Percentiles rank a stretch among this genome's conserved stretches.
Evolutionary conservation across 2,888 invertebrate genomes (phyloP).

Genomic region (Leptopilina drosophilae): DNA sequence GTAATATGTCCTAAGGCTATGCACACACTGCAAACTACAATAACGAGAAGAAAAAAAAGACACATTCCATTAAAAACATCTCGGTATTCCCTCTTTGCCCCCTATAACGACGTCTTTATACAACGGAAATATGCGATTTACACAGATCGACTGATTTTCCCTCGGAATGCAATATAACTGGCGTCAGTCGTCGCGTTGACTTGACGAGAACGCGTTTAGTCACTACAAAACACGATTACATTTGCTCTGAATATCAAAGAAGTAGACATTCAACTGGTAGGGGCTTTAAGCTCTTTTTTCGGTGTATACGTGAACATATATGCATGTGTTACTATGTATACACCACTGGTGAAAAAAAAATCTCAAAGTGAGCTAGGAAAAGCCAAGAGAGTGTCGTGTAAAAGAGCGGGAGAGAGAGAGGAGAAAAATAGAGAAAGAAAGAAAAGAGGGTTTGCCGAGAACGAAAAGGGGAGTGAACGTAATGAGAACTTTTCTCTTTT

Average conservation of each 20-base stretch:
- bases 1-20: too few relatives aligned
- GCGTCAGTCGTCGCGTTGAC: constrained; percentile 24
- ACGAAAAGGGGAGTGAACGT: constrained; percentile 36
- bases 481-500: constrained; percentile 35
- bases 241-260: constrained; percentile 39
- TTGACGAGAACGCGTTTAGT: constrained; percentile 38
- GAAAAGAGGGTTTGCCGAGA: constrained; percentile 26
- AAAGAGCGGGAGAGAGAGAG: not conserved
- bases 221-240: constrained; percentile 40
- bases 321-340: not conserved
- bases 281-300: constrained; percentile 22
- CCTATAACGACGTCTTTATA: not conserved
- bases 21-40: too few relatives aligned
- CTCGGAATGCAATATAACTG: constrained; percentile 35
- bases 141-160: constrained; percentile 26
- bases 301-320: not conserved
- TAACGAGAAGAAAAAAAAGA: too few relatives aligned
- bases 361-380: constrained; percentile 33
- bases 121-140: constrained; percentile 17
- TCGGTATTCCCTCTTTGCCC: not conserved
- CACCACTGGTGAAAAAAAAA: not conserved
- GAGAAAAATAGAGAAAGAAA: constrained; percentile 5
- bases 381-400: not conserved
- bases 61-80: not conserved
- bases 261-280: constrained; percentile 39